phyloP scores from a whole-genome alignment of 2,113 vertebrate species.

The Propithecus coquereli region DNA sequence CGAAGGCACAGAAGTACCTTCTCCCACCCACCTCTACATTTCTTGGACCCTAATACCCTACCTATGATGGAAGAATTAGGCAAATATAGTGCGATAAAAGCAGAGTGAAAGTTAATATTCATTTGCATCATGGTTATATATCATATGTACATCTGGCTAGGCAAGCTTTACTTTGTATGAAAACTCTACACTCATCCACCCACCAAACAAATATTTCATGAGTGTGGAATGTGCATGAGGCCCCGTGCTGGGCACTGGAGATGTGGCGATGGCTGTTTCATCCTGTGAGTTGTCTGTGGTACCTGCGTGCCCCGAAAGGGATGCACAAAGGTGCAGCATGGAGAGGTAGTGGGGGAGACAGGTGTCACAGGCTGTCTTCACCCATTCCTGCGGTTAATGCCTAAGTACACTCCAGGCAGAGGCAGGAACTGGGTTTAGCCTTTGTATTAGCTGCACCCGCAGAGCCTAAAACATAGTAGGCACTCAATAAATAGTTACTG shows the following conservation, averaged over 20 bases:
- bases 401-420: neutral
- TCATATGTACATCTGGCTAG: neutral
- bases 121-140: neutral
- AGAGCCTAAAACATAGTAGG: neutral
- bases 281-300: too few species aligned
- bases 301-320: neutral
- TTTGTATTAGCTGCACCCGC: neutral
- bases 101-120: neutral
- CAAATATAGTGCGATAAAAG: neutral
- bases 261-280: rapidly evolving
- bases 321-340: neutral
- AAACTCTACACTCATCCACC: neutral
- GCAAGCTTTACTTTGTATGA: neutral
- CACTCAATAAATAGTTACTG: neutral
- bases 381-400: neutral
- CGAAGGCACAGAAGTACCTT: neutral
- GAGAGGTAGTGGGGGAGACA: neutral
- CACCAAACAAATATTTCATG: neutral
- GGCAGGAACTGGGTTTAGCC: neutral
- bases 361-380: neutral
- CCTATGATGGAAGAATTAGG: neutral
- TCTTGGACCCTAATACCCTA: neutral
- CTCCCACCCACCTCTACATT: neutral
- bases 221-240: neutral
- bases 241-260: too few species aligned